These are phyloP conservation scores for Ferrisia virgata DNA, from an alignment of 2,888 invertebrate genomes.

Conservation along the genomic window DNA sequence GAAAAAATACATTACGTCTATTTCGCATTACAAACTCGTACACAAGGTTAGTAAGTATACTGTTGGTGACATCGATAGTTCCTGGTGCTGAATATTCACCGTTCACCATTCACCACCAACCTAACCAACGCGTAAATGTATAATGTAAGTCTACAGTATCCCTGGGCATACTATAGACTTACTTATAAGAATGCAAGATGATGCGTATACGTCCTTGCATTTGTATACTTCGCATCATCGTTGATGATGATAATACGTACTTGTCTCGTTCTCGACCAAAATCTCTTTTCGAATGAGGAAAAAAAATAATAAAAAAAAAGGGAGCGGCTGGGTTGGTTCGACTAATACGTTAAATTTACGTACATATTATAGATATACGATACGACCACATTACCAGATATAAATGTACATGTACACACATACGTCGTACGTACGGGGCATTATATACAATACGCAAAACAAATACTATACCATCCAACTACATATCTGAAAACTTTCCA, in stretches of 20 bases:
- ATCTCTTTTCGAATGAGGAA: not conserved
- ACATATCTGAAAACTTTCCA: not conserved
- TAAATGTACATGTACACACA: too few species aligned
- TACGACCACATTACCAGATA: too few species aligned
- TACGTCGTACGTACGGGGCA: too few species aligned
- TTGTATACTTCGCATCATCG: not conserved
- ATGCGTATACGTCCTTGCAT: not conserved
- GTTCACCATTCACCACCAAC: too few species aligned
- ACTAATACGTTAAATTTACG: not conserved
- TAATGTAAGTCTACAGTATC: too few species aligned
- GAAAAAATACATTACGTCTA: not conserved
- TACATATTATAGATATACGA: not conserved
- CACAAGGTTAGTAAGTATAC: not conserved
- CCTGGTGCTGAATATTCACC: not conserved
- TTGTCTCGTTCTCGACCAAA: not conserved
- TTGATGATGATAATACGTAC: too few species aligned
- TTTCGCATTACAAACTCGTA: not conserved
- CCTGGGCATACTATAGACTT: too few species aligned
- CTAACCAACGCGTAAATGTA: too few species aligned
- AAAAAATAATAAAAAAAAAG: too few species aligned
- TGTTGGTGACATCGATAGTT: slow-evolving; percentile 8
- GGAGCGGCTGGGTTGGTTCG: not conserved
- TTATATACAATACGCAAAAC: too few species aligned
- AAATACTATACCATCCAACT: not conserved
- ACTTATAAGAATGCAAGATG: not conserved